Conservation (phyloP, 2,888 invertebrate genomes). For the Pardosa pseudoannulata region DNA sequence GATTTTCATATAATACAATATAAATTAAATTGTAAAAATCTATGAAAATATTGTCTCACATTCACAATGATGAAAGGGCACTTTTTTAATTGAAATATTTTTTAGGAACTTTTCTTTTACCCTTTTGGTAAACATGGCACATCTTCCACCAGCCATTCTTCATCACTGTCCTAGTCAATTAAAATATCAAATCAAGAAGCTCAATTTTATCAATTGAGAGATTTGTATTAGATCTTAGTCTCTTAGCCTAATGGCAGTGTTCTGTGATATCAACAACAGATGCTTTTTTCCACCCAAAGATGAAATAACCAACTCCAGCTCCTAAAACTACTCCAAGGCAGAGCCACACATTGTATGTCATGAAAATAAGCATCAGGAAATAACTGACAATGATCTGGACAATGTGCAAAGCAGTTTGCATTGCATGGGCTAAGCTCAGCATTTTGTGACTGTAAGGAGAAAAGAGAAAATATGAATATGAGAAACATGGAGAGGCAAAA, state of each 20-base stretch:
- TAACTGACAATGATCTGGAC: conserved; percentile 93
- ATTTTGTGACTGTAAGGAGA: conserved; percentile 49
- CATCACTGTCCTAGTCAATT: not conserved
- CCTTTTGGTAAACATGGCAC: not conserved
- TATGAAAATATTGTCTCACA: too few relatives aligned
- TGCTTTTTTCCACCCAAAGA: conserved; percentile 94
- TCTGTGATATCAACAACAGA: conserved; percentile 73
- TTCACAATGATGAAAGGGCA: too few relatives aligned
- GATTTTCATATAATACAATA: too few relatives aligned
- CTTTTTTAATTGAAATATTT: too few relatives aligned
- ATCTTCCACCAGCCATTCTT: not conserved
- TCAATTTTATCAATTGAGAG: too few relatives aligned
- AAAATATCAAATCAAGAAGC: not conserved
- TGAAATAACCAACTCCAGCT: conserved; percentile 93
- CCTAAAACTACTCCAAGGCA: conserved; percentile 92
- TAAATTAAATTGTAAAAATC: too few relatives aligned
- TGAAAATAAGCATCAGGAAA: conserved; percentile 96
- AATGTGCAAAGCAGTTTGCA: conserved; percentile 92
- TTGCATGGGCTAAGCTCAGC: conserved; percentile 81
- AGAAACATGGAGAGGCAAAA: too few relatives aligned
- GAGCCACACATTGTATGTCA: conserved; percentile 97
- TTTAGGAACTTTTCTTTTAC: not conserved
- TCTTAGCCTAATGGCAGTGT: conserved; percentile 69
- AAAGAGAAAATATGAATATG: too few relatives aligned
- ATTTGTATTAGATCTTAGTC: not conserved